Conservation (phyloP, 2,113 vertebrate species). For the Albula goreensis region DNA sequence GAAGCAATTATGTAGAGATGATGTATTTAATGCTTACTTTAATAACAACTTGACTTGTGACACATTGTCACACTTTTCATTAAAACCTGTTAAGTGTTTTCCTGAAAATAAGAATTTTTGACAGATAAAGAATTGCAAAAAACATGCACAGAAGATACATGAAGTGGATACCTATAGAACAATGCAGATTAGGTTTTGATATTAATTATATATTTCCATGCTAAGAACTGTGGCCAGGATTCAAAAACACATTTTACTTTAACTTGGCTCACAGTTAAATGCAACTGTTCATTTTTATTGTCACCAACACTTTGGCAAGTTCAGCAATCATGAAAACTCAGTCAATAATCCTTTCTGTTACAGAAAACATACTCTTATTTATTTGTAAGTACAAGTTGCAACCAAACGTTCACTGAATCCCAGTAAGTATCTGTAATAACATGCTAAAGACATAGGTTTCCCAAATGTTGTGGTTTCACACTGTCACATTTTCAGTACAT, state of each 20-base stretch:
- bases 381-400: no score
- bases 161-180: not conserved
- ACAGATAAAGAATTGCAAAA: constrained; percentile 1
- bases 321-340: no score
- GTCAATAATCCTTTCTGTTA: no score
- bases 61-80: not conserved
- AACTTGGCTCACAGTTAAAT: no score
- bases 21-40: not conserved
- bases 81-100: not conserved
- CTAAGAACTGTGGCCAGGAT: not conserved
- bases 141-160: not conserved
- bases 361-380: no score
- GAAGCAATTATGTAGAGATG: not conserved
- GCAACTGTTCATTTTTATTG: no score
- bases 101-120: not conserved
- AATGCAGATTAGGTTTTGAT: not conserved
- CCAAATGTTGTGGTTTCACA: not conserved
- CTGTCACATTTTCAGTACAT: not conserved
- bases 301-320: no score
- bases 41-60: not conserved
- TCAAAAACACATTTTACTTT: no score
- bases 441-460: not conserved
- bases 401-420: no score
- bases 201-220: not conserved
- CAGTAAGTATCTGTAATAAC: not conserved